Evolutionary conservation across 2,113 vertebrate species (phyloP).

Genomic region (Pycnonotus jocosus): DNA sequence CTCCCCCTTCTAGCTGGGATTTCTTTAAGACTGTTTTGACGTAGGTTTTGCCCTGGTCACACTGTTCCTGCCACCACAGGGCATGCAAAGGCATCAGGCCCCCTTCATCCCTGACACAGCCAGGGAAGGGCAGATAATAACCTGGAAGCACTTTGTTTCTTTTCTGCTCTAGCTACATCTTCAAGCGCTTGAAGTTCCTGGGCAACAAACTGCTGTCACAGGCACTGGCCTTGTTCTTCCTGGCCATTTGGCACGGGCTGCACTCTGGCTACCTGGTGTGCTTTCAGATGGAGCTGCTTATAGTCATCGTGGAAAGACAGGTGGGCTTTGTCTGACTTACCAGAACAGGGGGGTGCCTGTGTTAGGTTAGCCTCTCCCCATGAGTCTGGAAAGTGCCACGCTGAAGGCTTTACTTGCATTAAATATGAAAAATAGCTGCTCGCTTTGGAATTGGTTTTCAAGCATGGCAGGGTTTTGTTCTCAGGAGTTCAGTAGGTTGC

Average conservation of each 20-base stretch:
- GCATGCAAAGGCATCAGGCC: fast-evolving
- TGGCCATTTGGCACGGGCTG: conserved; percentile 92
- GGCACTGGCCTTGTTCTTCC: conserved; percentile 82
- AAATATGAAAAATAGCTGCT: not conserved
- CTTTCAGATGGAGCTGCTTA: conserved; percentile 96
- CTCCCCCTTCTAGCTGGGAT: not conserved
- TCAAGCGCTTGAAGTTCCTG: conserved; percentile 91
- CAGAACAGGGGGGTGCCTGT: fast-evolving
- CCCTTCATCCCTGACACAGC: not conserved
- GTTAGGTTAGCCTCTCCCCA: not conserved
- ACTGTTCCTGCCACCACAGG: not conserved
- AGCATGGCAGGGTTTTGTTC: not conserved
- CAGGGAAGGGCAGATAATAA: not conserved
- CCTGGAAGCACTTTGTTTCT: conserved; percentile 2
- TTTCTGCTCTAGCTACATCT: conserved; percentile 80
- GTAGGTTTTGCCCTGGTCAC: not conserved
- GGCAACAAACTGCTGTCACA: conserved; percentile 91
- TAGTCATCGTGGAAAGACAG: conserved; percentile 90
- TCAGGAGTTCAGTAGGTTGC: not conserved
- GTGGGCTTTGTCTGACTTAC: conserved; percentile 51
- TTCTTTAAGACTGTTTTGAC: not conserved
- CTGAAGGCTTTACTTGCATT: not conserved
- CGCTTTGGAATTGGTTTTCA: not conserved
- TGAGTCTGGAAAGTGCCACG: fast-evolving
- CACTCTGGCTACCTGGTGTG: conserved; percentile 96